Base-by-base conservation (phyloP, 2,888 invertebrate genomes). In the Tromatobia lineatoria region DNA sequence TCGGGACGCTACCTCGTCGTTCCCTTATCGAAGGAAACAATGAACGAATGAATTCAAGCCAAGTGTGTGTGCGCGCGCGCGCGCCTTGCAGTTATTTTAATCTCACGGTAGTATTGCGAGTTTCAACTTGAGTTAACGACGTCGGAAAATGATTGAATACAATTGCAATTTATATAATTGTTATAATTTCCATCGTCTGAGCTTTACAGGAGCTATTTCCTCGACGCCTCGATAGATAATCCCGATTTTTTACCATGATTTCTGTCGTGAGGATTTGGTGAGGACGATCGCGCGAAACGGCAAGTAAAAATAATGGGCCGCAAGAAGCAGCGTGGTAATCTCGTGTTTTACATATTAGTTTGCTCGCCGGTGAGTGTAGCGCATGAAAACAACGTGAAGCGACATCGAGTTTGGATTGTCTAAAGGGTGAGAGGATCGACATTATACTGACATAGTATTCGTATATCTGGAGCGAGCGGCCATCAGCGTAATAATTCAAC, bases 401-500 rank as follows among this genome's bases (percentile, higher is more conserved):
- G 73, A 73, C 59, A 73, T 57, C 70, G 79, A 76, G 34, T 34
- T 38, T 52, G 78, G 75, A 67, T 76, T 77, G 75, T 67, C 54
- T 57, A 79, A 74, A 83, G 70, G 20, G 64, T 80, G 73, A 77
- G 83, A 85, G 80, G 69, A 83, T 67, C 71, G 81, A 45, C 80
- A 77, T 80, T 77, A 54, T 23, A 57, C 82, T 52, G 52, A 82
- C 54, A 54, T 54, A 23, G 20, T 57, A 71, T 71, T 34, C 29
- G 70, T 81, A 74, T 81, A 74, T 61, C 74, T 71, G 18, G 18
- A 13, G 29, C 23, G 42, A 25, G 52, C 61, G 50, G 59, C 67
- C 83, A 15, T 59, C 38, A 25, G 80, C 74, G 82, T 86, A 87
- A 90, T 88, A 87, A 90, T 88, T 88, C 87, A 89, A 79, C 80